Evolutionary conservation across 2,797 vertebrate species (phyloP), one percentile per base, ranked within the genome.

Genomic region (Syngnathus rostellatus): DNA sequence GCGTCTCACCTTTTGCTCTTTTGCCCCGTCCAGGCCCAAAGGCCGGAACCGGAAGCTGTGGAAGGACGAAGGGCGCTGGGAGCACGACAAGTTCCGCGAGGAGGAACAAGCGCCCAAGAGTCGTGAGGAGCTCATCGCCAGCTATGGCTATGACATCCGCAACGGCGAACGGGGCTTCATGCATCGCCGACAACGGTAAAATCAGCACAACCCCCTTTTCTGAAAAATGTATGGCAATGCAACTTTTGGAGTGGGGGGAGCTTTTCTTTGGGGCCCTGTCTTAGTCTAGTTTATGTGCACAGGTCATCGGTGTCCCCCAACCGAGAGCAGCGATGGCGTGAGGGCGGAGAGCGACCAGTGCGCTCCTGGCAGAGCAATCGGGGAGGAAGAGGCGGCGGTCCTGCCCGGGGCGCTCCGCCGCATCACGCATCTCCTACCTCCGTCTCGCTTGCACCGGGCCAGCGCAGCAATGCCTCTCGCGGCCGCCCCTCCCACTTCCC

Each of bases 51-150:
- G 96, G 71, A 98, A 95, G 82, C 76, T 99, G 46, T 99, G 97
- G 97, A 98, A 98, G 76, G 97, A 99, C 0, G 95, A 98, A 73
- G 97, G 96, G 1, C 92, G 95, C 50, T 99, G 97, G 97, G 94
- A 94, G 1, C 97, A 99, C 0, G 97, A 99, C 83, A 90, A 82
- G 23, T 99, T 98, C 85, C 90, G 95, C 21, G 97, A 98, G 85
- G 97, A 99, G 16, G 97, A 99, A 71, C 97, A 99, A 83, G 96
- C 93, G 3, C 97, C 97, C 0, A 99, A 99, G 83, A 94, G 94
- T 63, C 91, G 96, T 1, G 94, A 97, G 73, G 97, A 99, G 78
- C 92, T 99, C 61, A 92, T 99, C 0, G 91, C 95, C 0, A 87
- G 94, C n/a, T 99, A 99, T 0, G 97, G 97, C 0, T 99, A 99